These are phyloP conservation scores for Artemia sinica DNA, from an alignment of 2,888 invertebrate species.

Conservation along the genomic window DNA sequence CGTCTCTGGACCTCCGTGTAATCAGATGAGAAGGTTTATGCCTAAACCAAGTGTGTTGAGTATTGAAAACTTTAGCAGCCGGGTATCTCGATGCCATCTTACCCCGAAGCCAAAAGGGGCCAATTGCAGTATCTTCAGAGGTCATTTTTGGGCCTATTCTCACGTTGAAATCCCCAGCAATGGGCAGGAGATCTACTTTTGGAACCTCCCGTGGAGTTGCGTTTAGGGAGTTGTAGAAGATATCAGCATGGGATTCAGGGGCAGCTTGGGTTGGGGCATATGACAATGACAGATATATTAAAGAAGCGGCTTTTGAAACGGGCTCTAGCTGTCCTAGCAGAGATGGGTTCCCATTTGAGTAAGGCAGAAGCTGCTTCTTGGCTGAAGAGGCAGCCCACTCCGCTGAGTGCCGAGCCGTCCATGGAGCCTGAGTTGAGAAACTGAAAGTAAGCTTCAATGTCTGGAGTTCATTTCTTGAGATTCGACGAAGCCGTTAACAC, in stretches of 20 bases:
- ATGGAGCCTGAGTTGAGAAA: not conserved
- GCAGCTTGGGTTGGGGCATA: conserved; percentile 1
- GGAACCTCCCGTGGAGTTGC: too few species aligned
- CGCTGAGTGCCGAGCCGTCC: not conserved
- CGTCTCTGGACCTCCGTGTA: not conserved
- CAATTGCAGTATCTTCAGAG: too few species aligned
- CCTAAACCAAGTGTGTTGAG: not conserved
- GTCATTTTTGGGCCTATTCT: too few species aligned
- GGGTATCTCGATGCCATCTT: not conserved
- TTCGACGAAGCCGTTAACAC: not conserved
- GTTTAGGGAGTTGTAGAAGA: not conserved
- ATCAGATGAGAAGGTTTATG: not conserved
- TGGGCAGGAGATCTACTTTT: too few species aligned
- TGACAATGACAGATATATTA: not conserved
- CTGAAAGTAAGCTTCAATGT: not conserved
- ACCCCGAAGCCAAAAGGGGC: not conserved
- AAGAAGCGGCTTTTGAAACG: not conserved
- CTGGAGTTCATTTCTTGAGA: not conserved
- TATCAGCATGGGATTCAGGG: conserved; percentile 2
- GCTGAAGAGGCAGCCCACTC: not conserved
- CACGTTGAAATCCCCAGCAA: too few species aligned
- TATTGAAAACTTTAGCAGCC: not conserved
- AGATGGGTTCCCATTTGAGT: not conserved
- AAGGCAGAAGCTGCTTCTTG: conserved; percentile 4
- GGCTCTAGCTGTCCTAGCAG: not conserved